Evolutionary conservation across 2,888 invertebrate species (phyloP).

Genomic region (Cantharis lateralis): DNA sequence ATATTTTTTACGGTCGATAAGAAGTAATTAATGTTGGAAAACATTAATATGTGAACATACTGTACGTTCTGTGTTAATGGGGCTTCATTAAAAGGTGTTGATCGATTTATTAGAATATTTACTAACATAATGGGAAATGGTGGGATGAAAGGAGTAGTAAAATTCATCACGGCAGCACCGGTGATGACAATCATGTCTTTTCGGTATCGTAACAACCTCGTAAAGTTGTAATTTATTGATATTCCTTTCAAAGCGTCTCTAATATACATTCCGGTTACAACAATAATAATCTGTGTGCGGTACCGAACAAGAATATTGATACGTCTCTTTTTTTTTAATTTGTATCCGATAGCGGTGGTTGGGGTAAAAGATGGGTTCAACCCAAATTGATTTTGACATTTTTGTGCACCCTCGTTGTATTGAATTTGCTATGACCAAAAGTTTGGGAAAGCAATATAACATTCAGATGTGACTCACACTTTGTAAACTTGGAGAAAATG

Average conservation of each 20-base stretch:
- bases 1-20: too few relatives aligned
- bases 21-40: too few relatives aligned
- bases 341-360: neutral
- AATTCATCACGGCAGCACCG: neutral
- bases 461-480: neutral
- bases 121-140: neutral
- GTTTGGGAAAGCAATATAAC: neutral
- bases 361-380: neutral
- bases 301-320: neutral
- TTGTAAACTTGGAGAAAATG: neutral
- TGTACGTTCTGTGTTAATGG: neutral
- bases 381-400: slow-evolving; percentile 1
- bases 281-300: neutral
- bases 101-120: neutral
- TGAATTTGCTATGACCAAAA: neutral
- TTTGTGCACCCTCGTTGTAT: neutral
- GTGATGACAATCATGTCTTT: neutral
- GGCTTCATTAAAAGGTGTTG: neutral
- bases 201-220: neutral
- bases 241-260: neutral
- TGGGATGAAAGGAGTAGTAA: neutral
- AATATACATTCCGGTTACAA: neutral
- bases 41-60: neutral
- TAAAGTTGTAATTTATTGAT: slow-evolving; percentile 2
- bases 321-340: neutral